These are phyloP conservation scores for Lithosia quadra DNA, from an alignment of 2,888 invertebrate species.

Conservation along the genomic window DNA sequence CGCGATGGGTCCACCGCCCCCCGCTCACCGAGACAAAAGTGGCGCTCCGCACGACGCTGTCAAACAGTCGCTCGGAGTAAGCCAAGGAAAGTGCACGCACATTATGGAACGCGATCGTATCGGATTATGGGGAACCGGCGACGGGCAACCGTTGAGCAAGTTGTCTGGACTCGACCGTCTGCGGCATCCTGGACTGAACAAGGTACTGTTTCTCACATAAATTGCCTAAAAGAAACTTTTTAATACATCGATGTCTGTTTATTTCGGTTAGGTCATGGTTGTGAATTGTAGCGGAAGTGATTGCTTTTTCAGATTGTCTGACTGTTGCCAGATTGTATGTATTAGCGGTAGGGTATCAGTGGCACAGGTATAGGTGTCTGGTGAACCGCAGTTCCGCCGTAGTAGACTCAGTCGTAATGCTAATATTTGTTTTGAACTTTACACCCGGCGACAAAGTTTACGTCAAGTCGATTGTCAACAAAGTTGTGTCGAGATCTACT, in stretches of 20 bases:
- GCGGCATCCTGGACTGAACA: slow-evolving; percentile 89
- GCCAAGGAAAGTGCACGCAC: slow-evolving; percentile 71
- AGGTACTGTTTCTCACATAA: slow-evolving; percentile 80
- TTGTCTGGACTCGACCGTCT: slow-evolving; percentile 90
- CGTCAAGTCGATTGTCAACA: slow-evolving; percentile 62
- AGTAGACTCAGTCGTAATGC: slow-evolving; percentile 54
- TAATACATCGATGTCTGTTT: slow-evolving; percentile 49
- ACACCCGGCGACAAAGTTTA: slow-evolving; percentile 64
- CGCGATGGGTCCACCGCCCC: slow-evolving; percentile 81
- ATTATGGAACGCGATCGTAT: slow-evolving; percentile 88
- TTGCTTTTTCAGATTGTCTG: slow-evolving; percentile 43
- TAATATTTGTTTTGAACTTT: slow-evolving; percentile 67
- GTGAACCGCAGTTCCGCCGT: slow-evolving; percentile 4
- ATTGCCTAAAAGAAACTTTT: not conserved
- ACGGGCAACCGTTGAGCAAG: slow-evolving; percentile 84
- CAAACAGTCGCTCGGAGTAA: slow-evolving; percentile 73
- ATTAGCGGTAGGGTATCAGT: not conserved
- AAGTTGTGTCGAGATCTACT: slow-evolving; percentile 51
- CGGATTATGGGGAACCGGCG: slow-evolving; percentile 88
- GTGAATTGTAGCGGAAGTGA: slow-evolving; percentile 61
- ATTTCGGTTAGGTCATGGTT: slow-evolving; percentile 74
- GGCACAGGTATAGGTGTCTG: slow-evolving; percentile 26
- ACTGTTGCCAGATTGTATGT: slow-evolving; percentile 26
- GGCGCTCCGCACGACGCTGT: slow-evolving; percentile 56
- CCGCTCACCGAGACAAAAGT: slow-evolving; percentile 78